Base-by-base conservation (phyloP, 2,113 vertebrate genomes). In the Phrynosoma platyrhinos region DNA sequence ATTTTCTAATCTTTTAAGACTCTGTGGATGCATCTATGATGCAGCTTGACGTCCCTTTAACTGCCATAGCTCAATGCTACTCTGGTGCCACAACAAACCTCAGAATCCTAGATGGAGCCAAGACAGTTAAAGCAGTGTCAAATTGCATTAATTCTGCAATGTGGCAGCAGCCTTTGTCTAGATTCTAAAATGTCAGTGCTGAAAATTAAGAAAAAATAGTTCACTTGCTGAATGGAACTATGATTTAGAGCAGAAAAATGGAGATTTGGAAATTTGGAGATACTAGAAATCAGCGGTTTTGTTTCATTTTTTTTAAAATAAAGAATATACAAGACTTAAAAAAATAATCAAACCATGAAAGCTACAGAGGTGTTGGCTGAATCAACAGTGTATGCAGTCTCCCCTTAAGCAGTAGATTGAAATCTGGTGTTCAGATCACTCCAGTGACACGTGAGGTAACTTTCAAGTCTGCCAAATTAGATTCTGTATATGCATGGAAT, bases 361-460 rank as follows among this genome's bases (percentile, higher is more conserved):
- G 91, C 91, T 94, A 93, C 81, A 94, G 93, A 90, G 90, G 91
- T 52, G 47, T 40, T 53, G 36, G n/a, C 7, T 80, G 14, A 58
- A 10, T 10, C 21, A 53, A 3, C 4, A 55, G n/a, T 8, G 52
- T 47, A 72, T 32, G 2, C 32, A 5, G 53, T 2, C 30, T n/a
- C 6, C 23, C 14, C 32, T 13, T 30, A 71, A 71, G 23, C 23
- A 30, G 32, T 36, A 62, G 6, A 21, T 32, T 32, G 4, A 58
- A 80, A 42, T 20, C 30, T 32, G 4, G 25, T 21, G 23, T 7
- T 47, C 36, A 42, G 81, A 47, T 25, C 10, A 18, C 3, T 62
- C 12, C 36, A 21, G 66, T 30, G 42, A 40, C n/a, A 84, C n/a
- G 64, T 14, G 52, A 83, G 18, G 6, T 84, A 21, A 84, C 10